These are phyloP conservation scores for Serripes groenlandicus DNA, from an alignment of 2,888 invertebrate species.

Conservation along the genomic window DNA sequence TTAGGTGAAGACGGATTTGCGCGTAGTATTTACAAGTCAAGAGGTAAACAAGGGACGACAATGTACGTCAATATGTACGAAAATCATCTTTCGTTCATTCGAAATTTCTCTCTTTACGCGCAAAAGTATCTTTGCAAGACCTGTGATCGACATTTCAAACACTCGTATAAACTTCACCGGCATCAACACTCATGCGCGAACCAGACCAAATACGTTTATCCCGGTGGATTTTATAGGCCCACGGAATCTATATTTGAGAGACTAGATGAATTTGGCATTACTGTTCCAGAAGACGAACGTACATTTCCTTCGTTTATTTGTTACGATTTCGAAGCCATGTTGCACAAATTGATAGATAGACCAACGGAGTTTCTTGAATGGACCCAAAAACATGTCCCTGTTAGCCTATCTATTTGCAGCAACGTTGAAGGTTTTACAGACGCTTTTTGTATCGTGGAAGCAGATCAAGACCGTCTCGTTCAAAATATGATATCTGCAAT, in stretches of 20 bases:
- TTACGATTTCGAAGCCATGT: slow-evolving; percentile 43
- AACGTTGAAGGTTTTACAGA: slow-evolving; percentile 36
- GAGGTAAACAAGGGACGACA: slow-evolving; percentile 13
- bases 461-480: slow-evolving; percentile 26
- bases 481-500: background rate
- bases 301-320: slow-evolving; percentile 42
- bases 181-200: slow-evolving; percentile 23
- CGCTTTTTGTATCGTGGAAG: slow-evolving; percentile 24
- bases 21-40: slow-evolving; percentile 41
- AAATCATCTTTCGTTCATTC: slow-evolving; percentile 40
- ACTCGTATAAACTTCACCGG: slow-evolving; percentile 1
- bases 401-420: slow-evolving; percentile 39
- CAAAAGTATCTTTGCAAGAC: slow-evolving; percentile 36
- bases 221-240: slow-evolving; percentile 30
- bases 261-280: slow-evolving; percentile 41
- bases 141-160: slow-evolving; percentile 39
- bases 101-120: slow-evolving; percentile 17
- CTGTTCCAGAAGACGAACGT: slow-evolving; percentile 37
- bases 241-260: slow-evolving; percentile 25
- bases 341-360: slow-evolving; percentile 3
- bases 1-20: slow-evolving; percentile 47
- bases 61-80: slow-evolving; percentile 54
- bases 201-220: slow-evolving; percentile 22
- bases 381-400: slow-evolving; percentile 35
- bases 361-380: slow-evolving; percentile 35